Conservation (phyloP, 2,113 vertebrate genomes). For the Brachyistius frenatus region DNA sequence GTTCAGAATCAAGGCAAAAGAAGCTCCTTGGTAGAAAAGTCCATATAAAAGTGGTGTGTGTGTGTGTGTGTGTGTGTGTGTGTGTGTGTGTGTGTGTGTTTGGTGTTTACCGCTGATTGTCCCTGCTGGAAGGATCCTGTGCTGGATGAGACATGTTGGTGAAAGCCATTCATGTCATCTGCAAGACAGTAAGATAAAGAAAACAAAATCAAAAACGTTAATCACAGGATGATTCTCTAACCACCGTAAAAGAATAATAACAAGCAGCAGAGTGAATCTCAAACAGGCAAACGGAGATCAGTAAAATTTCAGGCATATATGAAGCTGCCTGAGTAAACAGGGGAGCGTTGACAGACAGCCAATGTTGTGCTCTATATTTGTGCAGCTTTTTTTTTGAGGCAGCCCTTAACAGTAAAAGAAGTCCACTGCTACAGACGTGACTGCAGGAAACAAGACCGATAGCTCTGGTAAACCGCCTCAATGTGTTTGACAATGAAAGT, state of each 20-base stretch:
- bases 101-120: constrained; percentile 61
- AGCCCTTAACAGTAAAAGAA: constrained; percentile 14
- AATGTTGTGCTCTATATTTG: constrained; percentile 67
- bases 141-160: constrained; percentile 49
- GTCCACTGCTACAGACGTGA: constrained; percentile 13
- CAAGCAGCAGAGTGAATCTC: background rate
- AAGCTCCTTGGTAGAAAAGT: background rate
- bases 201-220: constrained; percentile 8
- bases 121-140: constrained; percentile 57
- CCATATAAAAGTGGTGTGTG: background rate
- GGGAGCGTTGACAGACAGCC: constrained; percentile 23
- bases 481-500: background rate
- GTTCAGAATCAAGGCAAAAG: too few relatives aligned
- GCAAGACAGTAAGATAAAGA: constrained; percentile 61
- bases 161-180: constrained; percentile 76
- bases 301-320: constrained; percentile 26
- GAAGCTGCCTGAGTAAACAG: constrained; percentile 35
- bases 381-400: constrained; percentile 18
- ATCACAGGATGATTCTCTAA: background rate
- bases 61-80: background rate
- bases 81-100: background rate
- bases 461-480: background rate
- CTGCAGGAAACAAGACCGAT: constrained; percentile 5
- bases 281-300: background rate
- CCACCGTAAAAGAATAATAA: background rate